A percentile compares a stretch with the other conserved stretches of the same genome.
Evolutionary conservation across 2,888 invertebrate genomes (phyloP).

Genomic region (Plebejus melissa): DNA sequence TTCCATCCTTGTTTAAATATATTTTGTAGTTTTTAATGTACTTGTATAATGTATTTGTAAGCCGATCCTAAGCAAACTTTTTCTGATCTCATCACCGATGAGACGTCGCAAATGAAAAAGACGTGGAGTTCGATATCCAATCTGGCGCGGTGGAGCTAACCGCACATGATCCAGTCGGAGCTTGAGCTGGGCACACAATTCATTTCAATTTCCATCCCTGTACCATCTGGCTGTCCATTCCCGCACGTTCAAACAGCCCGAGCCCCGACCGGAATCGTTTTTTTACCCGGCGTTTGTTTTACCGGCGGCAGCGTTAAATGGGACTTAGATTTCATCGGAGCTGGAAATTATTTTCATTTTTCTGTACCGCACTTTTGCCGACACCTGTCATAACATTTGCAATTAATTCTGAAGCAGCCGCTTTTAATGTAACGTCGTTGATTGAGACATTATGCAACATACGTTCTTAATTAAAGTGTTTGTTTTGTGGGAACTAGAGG

Average conservation of each 20-base stretch:
- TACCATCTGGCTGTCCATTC: slow-evolving; percentile 43
- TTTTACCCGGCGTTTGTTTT: slow-evolving; percentile 26
- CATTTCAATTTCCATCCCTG: slow-evolving; percentile 65
- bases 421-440: neutral
- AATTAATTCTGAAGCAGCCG: neutral
- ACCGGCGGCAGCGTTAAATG: slow-evolving; percentile 12
- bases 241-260: slow-evolving; percentile 27
- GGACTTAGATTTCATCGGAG: slow-evolving; percentile 15
- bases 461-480: neutral
- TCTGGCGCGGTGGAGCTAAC: slow-evolving; percentile 57
- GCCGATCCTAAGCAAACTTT: neutral
- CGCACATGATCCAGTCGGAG: slow-evolving; percentile 53
- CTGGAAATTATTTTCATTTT: slow-evolving; percentile 17
- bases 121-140: slow-evolving; percentile 67
- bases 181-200: slow-evolving; percentile 64
- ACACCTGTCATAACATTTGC: neutral
- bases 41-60: neutral
- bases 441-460: neutral
- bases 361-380: neutral
- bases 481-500: neutral
- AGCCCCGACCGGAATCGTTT: slow-evolving; percentile 16
- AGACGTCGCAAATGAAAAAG: slow-evolving; percentile 51
- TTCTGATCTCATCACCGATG: slow-evolving; percentile 14
- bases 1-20: neutral
- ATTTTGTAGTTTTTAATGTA: neutral